phyloP scores from a whole-genome alignment of 2,888 invertebrate species.

The Drosophila rubida region DNA sequence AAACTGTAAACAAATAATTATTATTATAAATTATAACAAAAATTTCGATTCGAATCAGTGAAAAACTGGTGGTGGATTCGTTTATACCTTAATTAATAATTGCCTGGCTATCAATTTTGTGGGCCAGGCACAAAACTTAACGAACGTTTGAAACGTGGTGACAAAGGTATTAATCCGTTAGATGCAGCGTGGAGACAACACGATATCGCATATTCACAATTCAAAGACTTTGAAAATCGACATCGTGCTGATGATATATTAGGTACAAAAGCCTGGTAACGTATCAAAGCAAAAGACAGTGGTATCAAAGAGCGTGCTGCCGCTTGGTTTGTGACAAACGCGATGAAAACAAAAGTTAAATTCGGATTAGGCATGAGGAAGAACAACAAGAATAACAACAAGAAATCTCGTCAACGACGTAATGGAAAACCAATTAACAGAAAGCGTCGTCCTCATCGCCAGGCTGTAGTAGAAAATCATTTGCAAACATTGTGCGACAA shows the following conservation, averaged over 20 bases:
- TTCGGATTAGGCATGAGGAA: constrained; percentile 11
- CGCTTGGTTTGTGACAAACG: constrained; percentile 27
- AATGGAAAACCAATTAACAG: not conserved
- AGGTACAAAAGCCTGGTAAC: constrained; percentile 16
- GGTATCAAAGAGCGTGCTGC: constrained; percentile 7
- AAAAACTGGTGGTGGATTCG: constrained; percentile 22
- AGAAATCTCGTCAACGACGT: too few relatives aligned
- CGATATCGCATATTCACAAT: constrained; percentile 25
- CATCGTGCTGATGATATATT: constrained; percentile 16
- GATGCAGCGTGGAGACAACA: constrained; percentile 28
- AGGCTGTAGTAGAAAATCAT: not conserved
- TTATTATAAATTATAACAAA: constrained; percentile 4
- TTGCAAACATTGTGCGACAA: constrained; percentile 1
- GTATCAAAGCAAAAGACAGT: constrained; percentile 23
- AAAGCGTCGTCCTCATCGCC: not conserved
- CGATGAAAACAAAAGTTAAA: constrained; percentile 30
- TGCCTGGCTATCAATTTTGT: constrained; percentile 71
- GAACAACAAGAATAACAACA: too few relatives aligned
- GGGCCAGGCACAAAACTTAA: constrained; percentile 68
- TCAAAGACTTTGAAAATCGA: constrained; percentile 17
- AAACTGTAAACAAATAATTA: not conserved
- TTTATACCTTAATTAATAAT: constrained; percentile 49
- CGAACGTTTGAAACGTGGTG: constrained; percentile 60
- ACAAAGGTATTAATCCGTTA: constrained; percentile 18
- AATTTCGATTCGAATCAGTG: constrained; percentile 5